Base-by-base conservation (phyloP, 2,888 invertebrate genomes). In the Hedychridium roseum region DNA sequence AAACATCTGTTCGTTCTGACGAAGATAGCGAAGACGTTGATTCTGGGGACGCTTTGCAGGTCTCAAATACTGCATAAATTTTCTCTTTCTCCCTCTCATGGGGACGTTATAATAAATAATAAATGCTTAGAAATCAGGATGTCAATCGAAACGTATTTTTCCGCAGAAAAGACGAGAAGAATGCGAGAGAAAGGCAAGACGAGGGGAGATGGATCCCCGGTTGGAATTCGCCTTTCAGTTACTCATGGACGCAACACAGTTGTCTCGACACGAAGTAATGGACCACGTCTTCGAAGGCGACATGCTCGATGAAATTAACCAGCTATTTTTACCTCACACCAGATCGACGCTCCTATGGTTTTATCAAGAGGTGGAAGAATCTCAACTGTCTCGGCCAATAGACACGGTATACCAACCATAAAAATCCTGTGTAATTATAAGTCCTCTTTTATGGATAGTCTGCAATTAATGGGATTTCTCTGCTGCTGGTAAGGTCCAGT, bases 181-280 rank as follows among this genome's bases (percentile, higher is more conserved):
- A 91, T 92, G 92, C 88, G 92, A 93, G 82, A 85, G 92, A 66
- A 92, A 92, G 74, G 92, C 92, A 9, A 84, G 94, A 45, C 84
- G 94, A 47, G 94, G 93, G 81, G 94, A 94, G 79, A 94, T 94
- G 90, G 94, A 94, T 80, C 92, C 93, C 70, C 85, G 94, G 53
- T 80, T 94, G 84, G 94, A 94, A 82, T 94, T 92, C 80, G 89
- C 92, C 49, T 93, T 94, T 81, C 93, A 94, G 75, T 84, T 93
- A 38, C 83, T 94, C 59, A 90, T 92, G 74, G 92, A 93, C 69
- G 91, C 89, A 40, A 92, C 92, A 0, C 89, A 89, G 11, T 80
- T 94, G 39, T 87, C 90, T 0, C 80, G 93, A 20, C 89, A 91
- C 77, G 90, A 92, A 69, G 89, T 94, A 54, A 93, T 94, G 91